Base-by-base conservation (phyloP, 2,888 invertebrate genomes). In the Teinopalpus imperialis region DNA sequence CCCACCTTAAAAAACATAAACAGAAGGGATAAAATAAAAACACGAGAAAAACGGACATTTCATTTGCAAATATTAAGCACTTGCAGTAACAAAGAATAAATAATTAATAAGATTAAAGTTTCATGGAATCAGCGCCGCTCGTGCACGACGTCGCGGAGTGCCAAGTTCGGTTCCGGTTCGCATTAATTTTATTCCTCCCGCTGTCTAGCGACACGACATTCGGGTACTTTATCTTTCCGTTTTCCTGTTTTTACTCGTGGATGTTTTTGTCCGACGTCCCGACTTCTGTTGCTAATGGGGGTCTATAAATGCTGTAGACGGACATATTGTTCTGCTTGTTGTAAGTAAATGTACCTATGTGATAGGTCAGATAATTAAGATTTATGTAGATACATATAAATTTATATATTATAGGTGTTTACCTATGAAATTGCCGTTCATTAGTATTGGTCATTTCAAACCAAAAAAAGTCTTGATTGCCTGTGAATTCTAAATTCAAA, bases 211-310 rank as follows among this genome's bases (percentile, higher is more conserved):
- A 46, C 40, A 40, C 40, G 46, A 41, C 46, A 34, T 46, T 46
- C 30, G 46, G 45, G 24, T 40, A 35, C 40, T 46, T 46, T 46
- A 46, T 46, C 46, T 46, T 41, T 40, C 45, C 45, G 40, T 46
- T 46, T 46, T 46, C 41, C 46, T 46, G 46, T 46, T 46, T 46
- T 46, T 46, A 35, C 46, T 35, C 16, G 46, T 35, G 41, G 46
- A 36, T 35, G 46, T 46, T 46, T 46, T 46, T 46, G 41, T 34
- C 10, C 41, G 39, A 46, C 41, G 30, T 46, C 26, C 34, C 41
- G 46, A 41, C 46, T 46, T 35, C 46, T 41, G 46, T 41, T 46
- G 26, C 46, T 46, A 46, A 46, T 46, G 46, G 46, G 41, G 30
- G 30, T 41, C 46, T 30, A 46, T 46, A 36, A 46, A 46, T 18